phyloP scores from a whole-genome alignment of 2,888 invertebrate species.

The Drosophila borborema region DNA sequence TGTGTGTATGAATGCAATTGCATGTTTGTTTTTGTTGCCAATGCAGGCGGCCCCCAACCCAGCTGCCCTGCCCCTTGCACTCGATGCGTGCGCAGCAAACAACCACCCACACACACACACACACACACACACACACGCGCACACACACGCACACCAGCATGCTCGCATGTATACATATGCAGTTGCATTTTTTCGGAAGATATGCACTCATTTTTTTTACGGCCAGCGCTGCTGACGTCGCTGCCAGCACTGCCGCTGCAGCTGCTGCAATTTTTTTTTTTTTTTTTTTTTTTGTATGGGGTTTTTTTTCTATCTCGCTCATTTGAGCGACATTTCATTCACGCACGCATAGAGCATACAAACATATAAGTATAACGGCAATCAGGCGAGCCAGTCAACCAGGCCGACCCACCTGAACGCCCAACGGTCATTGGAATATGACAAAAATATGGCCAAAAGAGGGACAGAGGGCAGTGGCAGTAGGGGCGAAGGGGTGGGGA shows the following conservation, averaged over 20 bases:
- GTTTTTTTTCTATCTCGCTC: slow-evolving; percentile 78
- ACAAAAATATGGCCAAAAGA: slow-evolving; percentile 70
- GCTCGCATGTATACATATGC: slow-evolving; percentile 41
- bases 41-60: slow-evolving; percentile 59
- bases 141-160: slow-evolving; percentile 18
- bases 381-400: slow-evolving; percentile 49
- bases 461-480: background rate
- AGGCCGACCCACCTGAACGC: slow-evolving; percentile 40
- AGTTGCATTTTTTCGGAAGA: slow-evolving; percentile 81
- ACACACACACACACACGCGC: slow-evolving; percentile 13
- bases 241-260: slow-evolving; percentile 14
- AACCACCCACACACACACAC: slow-evolving; percentile 43
- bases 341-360: slow-evolving; percentile 63
- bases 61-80: slow-evolving; percentile 39
- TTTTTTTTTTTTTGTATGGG: slow-evolving; percentile 64
- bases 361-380: slow-evolving; percentile 55
- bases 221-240: slow-evolving; percentile 50
- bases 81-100: slow-evolving; percentile 75
- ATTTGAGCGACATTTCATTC: slow-evolving; percentile 72
- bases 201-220: slow-evolving; percentile 74
- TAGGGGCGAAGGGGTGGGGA: background rate
- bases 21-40: slow-evolving; percentile 80
- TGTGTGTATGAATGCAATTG: slow-evolving; percentile 75
- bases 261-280: slow-evolving; percentile 52
- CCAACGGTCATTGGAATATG: slow-evolving; percentile 77